Evolutionary conservation across 2,113 vertebrate species (phyloP), one percentile per base, ranked within the genome.

Genomic region (Abramis brama): DNA sequence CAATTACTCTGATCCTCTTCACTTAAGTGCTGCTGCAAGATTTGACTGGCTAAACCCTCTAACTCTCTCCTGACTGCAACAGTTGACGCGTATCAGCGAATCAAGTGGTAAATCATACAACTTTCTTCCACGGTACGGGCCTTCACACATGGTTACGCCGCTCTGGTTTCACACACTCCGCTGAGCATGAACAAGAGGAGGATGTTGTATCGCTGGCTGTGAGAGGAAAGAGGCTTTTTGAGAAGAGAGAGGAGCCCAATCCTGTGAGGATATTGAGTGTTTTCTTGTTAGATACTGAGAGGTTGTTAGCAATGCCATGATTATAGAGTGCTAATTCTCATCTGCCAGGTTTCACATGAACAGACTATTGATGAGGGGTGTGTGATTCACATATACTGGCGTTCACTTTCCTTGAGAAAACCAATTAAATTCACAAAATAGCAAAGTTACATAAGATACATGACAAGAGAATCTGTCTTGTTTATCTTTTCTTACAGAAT

Each of bases 301-400:
- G n/a, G 15, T 80, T 55, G 50, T 78, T 71, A 33, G 36, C 36
- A 33, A 68, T 45, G 9, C 8, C 1, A 4, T 25, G 66, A 70
- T 80, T 71, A 73, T 39, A 55, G 50, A 33, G 39, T 80, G 70
- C 39, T 71, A 50, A 86, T 81, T 82, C 43, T 74, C 39, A n/a
- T 62, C 79, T 52, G 36, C 68, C 64, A 66, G 57, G 8, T 82
- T 70, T 79, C 15, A 77, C 73, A 68, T 55, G 52, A 50, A n/a
- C 57, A 17, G 45, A n/a, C 21, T 50, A 64, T 77, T 77, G 27
- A 85, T 77, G 25, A 64, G 45, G 17, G n/a, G 17, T 21, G 57
- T 62, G 52, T 3, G n/a, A 73, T 70, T 50, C 47, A 50, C 12
- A 75, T 11, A 47, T 76, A 27, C 11, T 64, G 19, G 59, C 52